Base-by-base conservation (phyloP, 2,888 invertebrate genomes). In the Tachystola acroxantha region DNA sequence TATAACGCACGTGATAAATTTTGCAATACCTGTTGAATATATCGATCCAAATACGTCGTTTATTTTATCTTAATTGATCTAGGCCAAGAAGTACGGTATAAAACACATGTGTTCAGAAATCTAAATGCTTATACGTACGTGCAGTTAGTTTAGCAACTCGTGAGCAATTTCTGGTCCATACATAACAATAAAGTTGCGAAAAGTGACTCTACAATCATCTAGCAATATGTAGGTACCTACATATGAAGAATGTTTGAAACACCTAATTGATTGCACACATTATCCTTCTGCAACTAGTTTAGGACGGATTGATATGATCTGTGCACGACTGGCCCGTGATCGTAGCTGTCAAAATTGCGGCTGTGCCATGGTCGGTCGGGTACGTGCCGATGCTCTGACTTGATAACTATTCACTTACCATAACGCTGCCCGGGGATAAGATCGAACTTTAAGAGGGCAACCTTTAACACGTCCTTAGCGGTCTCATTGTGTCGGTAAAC, bases 291-390 rank as follows among this genome's bases (percentile, higher is more conserved):
- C 9, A 30, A 30, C 29, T n/a, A 14, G 45, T 43, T 42, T 36
- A 24, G 42, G 37, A 42, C 34, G 48, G 43, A 42, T 41, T 36
- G 59, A 63, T 64, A 63, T 30, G 39, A 60, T 60, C 60, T 34
- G 43, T 36, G 42, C 55, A 57, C 46, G 63, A 60, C 47, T 57
- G 35, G 53, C 53, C 45, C 43, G 55, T 50, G 57, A 63, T 55
- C 45, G 44, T 47, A 56, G 55, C 64, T 68, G 64, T 70, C 68
- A 71, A 61, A 65, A 60, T 50, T 52, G 47, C 50, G 43, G 48
- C 45, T 40, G 39, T 34, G 45, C 52, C 71, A 71, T 40, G 71
- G 69, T 42, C 71, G 46, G 31, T 45, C 36, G 42, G 47, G 37
- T 46, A 42, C 46, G 47, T 53, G 50, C 35, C 41, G 48, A 55